Evolutionary conservation across 2,888 invertebrate species (phyloP).

Genomic region (Arenicola marina): DNA sequence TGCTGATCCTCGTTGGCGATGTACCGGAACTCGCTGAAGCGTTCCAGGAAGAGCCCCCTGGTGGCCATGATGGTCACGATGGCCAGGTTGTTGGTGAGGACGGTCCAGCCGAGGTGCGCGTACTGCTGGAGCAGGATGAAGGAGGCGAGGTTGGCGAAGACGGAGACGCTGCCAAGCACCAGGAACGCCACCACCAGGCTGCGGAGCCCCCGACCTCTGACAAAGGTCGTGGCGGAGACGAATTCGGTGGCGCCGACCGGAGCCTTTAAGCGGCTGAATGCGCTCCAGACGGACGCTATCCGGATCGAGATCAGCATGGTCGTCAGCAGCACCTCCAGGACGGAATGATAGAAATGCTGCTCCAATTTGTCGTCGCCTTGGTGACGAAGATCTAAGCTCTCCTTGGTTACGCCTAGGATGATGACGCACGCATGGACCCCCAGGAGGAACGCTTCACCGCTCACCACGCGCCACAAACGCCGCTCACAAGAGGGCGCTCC

Average conservation of each 20-base stretch:
- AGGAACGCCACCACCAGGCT: not conserved
- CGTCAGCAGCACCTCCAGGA: conserved; percentile 10
- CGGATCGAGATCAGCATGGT: not conserved
- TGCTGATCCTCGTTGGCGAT: conserved; percentile 12
- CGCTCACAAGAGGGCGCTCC: no score
- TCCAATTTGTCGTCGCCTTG: conserved; percentile 5
- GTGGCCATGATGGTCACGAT: conserved; percentile 2
- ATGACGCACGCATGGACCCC: conserved; percentile 11
- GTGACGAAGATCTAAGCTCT: conserved; percentile 3
- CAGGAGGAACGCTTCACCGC: conserved; percentile 14
- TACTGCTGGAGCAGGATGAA: not conserved
- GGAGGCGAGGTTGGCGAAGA: not conserved
- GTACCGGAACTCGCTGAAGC: not conserved
- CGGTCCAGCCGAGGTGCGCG: conserved; percentile 19
- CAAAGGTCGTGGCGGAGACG: not conserved
- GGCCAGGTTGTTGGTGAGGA: conserved; percentile 18
- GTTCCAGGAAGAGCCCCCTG: not conserved
- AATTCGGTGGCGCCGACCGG: not conserved
- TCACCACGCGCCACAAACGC: conserved; percentile 4
- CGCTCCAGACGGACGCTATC: not conserved
- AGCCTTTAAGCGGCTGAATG: not conserved
- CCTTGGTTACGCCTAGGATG: conserved; percentile 15
- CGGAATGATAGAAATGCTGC: conserved; percentile 12
- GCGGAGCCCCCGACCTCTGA: not conserved
- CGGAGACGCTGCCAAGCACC: not conserved